phyloP scores from a whole-genome alignment of 1,140 invertebrate genomes.

The Aphelenchoides besseyi region DNA sequence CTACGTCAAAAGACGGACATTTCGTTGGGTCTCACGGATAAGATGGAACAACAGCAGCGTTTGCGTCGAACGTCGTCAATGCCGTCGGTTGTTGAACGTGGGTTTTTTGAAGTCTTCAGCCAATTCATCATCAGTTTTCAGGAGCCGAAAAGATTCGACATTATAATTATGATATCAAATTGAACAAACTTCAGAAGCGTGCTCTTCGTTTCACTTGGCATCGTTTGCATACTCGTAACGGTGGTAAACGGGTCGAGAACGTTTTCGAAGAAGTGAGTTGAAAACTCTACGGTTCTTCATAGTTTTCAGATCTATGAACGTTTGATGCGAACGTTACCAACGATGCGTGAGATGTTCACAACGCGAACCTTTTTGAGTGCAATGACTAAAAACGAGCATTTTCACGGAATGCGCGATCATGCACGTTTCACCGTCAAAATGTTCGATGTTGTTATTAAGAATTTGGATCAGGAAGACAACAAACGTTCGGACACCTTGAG shows the following conservation, averaged over 20 bases:
- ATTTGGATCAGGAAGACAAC: slow-evolving; percentile 52
- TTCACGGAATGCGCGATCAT: slow-evolving; percentile 49
- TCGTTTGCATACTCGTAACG: slow-evolving; percentile 59
- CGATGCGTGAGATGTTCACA: slow-evolving; percentile 60
- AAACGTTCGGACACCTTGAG: slow-evolving; percentile 56
- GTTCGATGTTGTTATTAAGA: slow-evolving; percentile 57
- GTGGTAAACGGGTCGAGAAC: slow-evolving; percentile 61
- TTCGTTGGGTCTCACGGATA: slow-evolving; percentile 26
- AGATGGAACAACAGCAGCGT: neutral
- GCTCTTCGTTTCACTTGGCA: slow-evolving; percentile 62
- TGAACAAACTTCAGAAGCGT: slow-evolving; percentile 58
- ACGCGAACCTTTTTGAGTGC: slow-evolving; percentile 59
- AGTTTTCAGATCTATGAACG: slow-evolving; percentile 44
- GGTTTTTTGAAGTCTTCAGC: too few relatives aligned
- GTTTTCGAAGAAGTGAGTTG: slow-evolving; percentile 59
- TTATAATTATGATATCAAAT: slow-evolving; percentile 60
- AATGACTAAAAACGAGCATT: slow-evolving; percentile 52
- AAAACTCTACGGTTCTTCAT: neutral
- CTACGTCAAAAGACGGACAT: slow-evolving; percentile 51
- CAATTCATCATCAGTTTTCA: slow-evolving; percentile 30
- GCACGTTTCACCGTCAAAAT: slow-evolving; percentile 59
- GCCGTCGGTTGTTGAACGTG: slow-evolving; percentile 50
- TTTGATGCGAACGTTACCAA: slow-evolving; percentile 42
- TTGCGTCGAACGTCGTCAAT: slow-evolving; percentile 47
- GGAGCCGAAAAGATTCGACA: slow-evolving; percentile 32